Base-by-base conservation (phyloP, 92 coral and sea anemone species). In the Porites lobata region DNA sequence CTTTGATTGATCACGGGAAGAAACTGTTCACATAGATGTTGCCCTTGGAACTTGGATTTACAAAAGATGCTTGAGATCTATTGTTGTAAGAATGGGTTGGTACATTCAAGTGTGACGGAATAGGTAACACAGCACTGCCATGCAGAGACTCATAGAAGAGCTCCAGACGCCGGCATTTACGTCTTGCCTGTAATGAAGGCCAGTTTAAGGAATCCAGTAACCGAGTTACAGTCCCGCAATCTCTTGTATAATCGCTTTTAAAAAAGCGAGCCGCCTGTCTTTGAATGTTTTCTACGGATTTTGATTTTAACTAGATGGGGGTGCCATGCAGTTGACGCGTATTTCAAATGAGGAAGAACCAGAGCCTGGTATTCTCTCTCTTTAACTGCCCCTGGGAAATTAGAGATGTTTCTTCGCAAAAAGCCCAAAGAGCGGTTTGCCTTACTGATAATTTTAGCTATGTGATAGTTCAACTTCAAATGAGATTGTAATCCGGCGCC, bases 261-360 rank as follows among this genome's bases (percentile, higher is more conserved):
- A 84, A 83, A 19, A 84, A 84, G 58, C 88, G 83, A 61, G 83
- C 83, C 56, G 83, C 88, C 26, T 75, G 32, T 29, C 32, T 67
- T 59, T 83, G 72, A 54, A 54, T 54, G 13, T 54, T 54, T 54
- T 54, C 58, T 54, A 54, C 58, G 13, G 13, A 52, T 75, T 84
- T 71, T 72, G 83, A 72, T 57, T 63, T 84, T 72, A 69, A 38
- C 57, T 50, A 43, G 58, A 79, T 83, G 52, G 80, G 82, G 72
- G 70, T 84, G 70, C 88, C 88, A 84, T 53, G 77, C 88, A 52
- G 88, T 82, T 20, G 74, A 72, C 13, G 66, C 81, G 18, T 71
- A 83, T 71, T 83, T 65, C 50, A 83, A 29, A 43, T 83, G 79
- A 52, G 87, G 82, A 26, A 75, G 56, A 58, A 84, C 88, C 43